Percentiles rank a stretch among this genome's conserved stretches.
These are phyloP conservation scores for Barbus barbus DNA, from an alignment of 2,113 vertebrate species.

Conservation along the genomic window DNA sequence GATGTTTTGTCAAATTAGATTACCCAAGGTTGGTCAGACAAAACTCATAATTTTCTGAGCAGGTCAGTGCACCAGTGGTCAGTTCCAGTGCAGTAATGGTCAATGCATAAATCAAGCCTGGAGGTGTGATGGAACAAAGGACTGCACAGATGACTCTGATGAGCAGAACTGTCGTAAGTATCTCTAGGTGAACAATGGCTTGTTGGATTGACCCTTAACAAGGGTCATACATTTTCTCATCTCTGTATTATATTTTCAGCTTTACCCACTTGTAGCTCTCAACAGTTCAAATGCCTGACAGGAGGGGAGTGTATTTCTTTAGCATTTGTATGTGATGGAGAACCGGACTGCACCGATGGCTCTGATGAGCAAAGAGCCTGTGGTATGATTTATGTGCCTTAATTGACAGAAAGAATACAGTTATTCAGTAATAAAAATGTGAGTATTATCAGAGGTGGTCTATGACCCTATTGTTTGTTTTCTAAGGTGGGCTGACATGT, in stretches of 20 bases:
- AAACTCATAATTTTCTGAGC: background rate
- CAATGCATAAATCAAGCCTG: constrained; percentile 69
- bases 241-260: constrained; percentile 58
- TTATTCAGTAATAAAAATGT: background rate
- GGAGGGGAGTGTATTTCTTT: constrained; percentile 71
- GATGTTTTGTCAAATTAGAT: background rate
- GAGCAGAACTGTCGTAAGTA: constrained; percentile 74
- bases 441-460: background rate
- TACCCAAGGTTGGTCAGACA: background rate
- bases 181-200: constrained; percentile 4
- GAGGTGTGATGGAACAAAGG: constrained; percentile 73
- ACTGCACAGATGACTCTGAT: constrained; percentile 73
- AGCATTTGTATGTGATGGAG: constrained; percentile 73
- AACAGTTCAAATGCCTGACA: constrained; percentile 73
- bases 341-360: constrained; percentile 71
- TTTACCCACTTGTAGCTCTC: constrained; percentile 60
- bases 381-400: constrained; percentile 55
- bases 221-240: background rate
- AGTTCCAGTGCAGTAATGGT: constrained; percentile 71
- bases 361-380: constrained; percentile 75
- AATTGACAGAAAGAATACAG: background rate
- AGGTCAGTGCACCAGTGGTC: constrained; percentile 63
- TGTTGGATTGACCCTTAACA: background rate
- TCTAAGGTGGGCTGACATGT: constrained; percentile 68
- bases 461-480: background rate